Percentiles rank a stretch among this genome's conserved stretches.
These are phyloP conservation scores for Psix sp. DNA, from an alignment of 1,140 invertebrate species.

Conservation along the genomic window DNA sequence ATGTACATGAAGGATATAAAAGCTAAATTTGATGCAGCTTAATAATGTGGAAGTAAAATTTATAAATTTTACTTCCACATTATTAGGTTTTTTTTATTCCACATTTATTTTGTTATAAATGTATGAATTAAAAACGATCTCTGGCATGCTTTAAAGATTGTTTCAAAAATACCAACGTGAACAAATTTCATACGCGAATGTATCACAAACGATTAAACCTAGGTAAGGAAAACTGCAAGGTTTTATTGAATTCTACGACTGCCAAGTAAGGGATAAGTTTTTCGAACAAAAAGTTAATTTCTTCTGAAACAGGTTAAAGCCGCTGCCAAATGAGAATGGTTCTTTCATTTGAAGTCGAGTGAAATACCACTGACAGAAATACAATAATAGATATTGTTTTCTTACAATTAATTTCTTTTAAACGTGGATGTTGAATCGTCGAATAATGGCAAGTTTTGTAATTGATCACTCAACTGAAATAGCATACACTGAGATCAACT, in stretches of 20 bases:
- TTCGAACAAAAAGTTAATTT: conserved; percentile 47
- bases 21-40: too few relatives aligned
- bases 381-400: conserved; percentile 39
- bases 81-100: too few relatives aligned
- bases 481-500: too few relatives aligned
- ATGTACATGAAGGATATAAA: too few relatives aligned
- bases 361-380: conserved; percentile 25
- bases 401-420: conserved; percentile 45
- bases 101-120: too few relatives aligned
- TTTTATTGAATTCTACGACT: conserved; percentile 43
- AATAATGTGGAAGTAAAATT: too few relatives aligned
- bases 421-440: conserved; percentile 38
- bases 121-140: too few relatives aligned
- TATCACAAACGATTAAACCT: conserved; percentile 36
- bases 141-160: too few relatives aligned
- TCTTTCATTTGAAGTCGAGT: conserved; percentile 21
- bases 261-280: conserved; percentile 48
- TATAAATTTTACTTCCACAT: too few relatives aligned
- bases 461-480: conserved; percentile 47
- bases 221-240: conserved; percentile 32
- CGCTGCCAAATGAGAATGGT: conserved; percentile 43
- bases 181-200: conserved; percentile 25
- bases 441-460: conserved; percentile 35
- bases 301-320: conserved; percentile 32
- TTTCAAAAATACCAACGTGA: too few relatives aligned